Evolutionary conservation across 2,888 invertebrate genomes (phyloP).

Genomic region (Neoaliturus tenellus): DNA sequence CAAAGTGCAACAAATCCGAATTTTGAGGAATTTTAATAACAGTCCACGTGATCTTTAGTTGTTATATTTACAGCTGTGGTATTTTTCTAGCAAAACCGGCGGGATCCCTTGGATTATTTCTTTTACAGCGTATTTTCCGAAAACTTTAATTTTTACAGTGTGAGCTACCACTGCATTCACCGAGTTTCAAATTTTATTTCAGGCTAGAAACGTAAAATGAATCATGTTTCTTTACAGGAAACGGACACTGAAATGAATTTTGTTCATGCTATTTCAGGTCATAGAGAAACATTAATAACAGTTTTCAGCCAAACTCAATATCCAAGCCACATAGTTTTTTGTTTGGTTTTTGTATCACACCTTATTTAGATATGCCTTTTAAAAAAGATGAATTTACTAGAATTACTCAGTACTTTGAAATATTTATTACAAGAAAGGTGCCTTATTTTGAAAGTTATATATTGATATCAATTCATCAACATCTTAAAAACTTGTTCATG

Average conservation of each 20-base stretch:
- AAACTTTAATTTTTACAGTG: not conserved
- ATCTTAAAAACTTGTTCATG: not conserved
- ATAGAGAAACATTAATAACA: not conserved
- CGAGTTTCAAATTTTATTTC: constrained; percentile 32
- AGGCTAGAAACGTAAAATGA: constrained; percentile 8
- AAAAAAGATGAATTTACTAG: too few relatives aligned
- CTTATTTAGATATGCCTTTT: too few relatives aligned
- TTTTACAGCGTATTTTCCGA: not conserved
- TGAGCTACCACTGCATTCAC: not conserved
- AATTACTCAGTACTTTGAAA: too few relatives aligned
- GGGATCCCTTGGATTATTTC: not conserved
- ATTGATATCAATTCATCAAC: not conserved
- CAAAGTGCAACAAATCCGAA: too few relatives aligned
- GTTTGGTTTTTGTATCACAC: too few relatives aligned
- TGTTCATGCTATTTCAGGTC: constrained; percentile 20
- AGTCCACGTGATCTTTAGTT: not conserved
- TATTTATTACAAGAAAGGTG: too few relatives aligned
- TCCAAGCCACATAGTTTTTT: constrained; percentile 36
- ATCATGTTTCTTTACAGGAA: constrained; percentile 36
- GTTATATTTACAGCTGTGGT: not conserved
- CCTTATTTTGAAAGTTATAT: too few relatives aligned
- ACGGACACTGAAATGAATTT: not conserved
- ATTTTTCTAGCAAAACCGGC: not conserved
- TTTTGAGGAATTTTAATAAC: not conserved
- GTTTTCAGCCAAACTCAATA: constrained; percentile 21